Evolutionary conservation across 2,888 invertebrate species (phyloP).

Genomic region (Stomorhina lunata): DNA sequence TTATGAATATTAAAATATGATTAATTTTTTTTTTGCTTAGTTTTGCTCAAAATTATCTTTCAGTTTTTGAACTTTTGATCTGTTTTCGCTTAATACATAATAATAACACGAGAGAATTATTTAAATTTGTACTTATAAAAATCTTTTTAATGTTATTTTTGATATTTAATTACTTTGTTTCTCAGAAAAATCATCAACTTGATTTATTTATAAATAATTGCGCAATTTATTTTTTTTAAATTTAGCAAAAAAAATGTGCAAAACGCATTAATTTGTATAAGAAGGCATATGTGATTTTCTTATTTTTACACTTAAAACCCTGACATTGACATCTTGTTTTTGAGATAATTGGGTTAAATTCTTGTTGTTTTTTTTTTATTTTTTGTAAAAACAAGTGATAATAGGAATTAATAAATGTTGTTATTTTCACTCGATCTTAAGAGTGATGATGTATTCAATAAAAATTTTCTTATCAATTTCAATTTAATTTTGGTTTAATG

Average conservation of each 20-base stretch:
- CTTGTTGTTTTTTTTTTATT: neutral
- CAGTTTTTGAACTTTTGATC: conserved; percentile 60
- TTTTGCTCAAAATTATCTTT: conserved; percentile 44
- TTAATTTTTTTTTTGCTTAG: neutral
- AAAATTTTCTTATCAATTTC: too few species aligned
- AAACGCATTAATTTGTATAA: conserved; percentile 29
- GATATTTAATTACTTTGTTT: conserved; percentile 1
- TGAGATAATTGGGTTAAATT: conserved; percentile 30
- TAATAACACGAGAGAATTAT: neutral
- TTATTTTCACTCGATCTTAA: neutral
- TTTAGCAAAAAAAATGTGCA: neutral
- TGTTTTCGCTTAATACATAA: conserved; percentile 26
- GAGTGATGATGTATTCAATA: too few species aligned
- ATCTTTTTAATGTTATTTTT: neutral
- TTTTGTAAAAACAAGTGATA: neutral
- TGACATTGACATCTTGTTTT: conserved; percentile 54
- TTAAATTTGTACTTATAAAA: neutral
- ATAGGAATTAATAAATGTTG: neutral
- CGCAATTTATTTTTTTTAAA: conserved; percentile 48
- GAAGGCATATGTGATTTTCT: neutral
- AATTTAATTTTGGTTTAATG: too few species aligned
- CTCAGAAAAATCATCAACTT: neutral
- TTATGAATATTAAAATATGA: neutral
- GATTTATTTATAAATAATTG: conserved; percentile 58
- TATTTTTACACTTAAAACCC: conserved; percentile 42